phyloP scores from a whole-genome alignment of 2,888 invertebrate species.

The Calliphora vomitoria region DNA sequence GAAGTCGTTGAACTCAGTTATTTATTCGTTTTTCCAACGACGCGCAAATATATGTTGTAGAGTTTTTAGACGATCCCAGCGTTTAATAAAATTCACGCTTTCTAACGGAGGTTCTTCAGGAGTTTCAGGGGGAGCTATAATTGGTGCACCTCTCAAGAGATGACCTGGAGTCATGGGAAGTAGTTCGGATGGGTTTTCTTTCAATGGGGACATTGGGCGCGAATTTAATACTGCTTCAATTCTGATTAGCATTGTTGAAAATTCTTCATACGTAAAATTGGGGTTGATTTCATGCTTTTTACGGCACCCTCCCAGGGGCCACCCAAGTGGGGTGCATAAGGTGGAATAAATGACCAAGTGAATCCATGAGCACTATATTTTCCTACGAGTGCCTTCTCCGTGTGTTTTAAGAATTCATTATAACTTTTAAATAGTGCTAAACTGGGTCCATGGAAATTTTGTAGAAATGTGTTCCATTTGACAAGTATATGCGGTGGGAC shows the following conservation, averaged over 20 bases:
- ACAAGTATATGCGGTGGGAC: neutral
- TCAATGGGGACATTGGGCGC: neutral
- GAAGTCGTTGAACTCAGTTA: conserved; percentile 1
- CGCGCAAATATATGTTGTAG: conserved; percentile 32
- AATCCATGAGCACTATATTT: neutral
- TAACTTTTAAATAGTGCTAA: neutral
- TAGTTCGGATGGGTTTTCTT: neutral
- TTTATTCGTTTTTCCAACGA: conserved; percentile 21
- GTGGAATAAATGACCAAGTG: neutral
- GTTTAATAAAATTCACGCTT: neutral
- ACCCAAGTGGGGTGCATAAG: neutral
- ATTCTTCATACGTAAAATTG: neutral
- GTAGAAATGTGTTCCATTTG: conserved; percentile 3
- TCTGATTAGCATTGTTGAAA: neutral
- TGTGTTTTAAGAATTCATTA: neutral
- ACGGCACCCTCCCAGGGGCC: neutral
- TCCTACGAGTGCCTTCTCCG: neutral
- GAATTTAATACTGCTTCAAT: neutral
- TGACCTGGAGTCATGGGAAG: neutral
- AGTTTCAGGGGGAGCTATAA: neutral
- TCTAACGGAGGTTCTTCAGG: neutral
- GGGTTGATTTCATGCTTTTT: neutral
- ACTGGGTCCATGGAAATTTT: neutral
- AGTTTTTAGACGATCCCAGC: conserved; percentile 19
- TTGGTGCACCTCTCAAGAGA: neutral